A percentile compares a stretch with the other conserved stretches of the same genome.
Evolutionary conservation across 2,113 vertebrate genomes (phyloP).

Genomic region (Ptilorrhoa leucosticta): DNA sequence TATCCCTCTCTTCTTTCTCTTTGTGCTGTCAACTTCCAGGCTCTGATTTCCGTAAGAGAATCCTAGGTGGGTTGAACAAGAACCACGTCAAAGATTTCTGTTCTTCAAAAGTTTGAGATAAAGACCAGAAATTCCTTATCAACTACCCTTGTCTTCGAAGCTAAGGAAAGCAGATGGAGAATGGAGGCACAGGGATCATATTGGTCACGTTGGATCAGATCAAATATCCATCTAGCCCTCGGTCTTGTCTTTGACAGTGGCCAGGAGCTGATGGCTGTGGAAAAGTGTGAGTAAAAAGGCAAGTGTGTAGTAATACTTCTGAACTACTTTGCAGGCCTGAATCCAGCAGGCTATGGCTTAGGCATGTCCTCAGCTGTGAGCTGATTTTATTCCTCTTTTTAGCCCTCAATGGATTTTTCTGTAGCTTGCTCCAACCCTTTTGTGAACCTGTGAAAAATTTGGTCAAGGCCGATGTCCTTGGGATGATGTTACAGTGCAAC

Average conservation of each 20-base stretch:
- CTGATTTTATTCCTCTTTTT: background rate
- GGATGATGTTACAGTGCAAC: background rate
- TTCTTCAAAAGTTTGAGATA: background rate
- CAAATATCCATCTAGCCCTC: background rate
- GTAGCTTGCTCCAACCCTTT: background rate
- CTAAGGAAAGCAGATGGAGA: background rate
- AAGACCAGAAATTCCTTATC: background rate
- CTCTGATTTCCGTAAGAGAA: background rate
- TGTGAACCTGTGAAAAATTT: background rate
- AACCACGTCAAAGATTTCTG: background rate
- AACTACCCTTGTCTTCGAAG: background rate
- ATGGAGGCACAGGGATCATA: background rate
- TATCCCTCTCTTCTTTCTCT: background rate
- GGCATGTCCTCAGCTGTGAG: background rate
- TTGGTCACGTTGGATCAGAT: background rate
- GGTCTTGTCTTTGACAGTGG: background rate
- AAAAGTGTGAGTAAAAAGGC: background rate
- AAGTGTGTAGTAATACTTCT: background rate
- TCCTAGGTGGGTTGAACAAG: background rate
- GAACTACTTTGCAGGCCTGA: background rate
- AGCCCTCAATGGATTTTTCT: background rate
- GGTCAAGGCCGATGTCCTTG: background rate
- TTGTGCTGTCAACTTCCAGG: background rate
- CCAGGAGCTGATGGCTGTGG: background rate
- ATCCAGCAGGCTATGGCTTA: background rate